Evolutionary conservation across 2,797 vertebrate genomes (phyloP), one percentile per base, ranked within the genome.

Genomic region (Chelon auratus): DNA sequence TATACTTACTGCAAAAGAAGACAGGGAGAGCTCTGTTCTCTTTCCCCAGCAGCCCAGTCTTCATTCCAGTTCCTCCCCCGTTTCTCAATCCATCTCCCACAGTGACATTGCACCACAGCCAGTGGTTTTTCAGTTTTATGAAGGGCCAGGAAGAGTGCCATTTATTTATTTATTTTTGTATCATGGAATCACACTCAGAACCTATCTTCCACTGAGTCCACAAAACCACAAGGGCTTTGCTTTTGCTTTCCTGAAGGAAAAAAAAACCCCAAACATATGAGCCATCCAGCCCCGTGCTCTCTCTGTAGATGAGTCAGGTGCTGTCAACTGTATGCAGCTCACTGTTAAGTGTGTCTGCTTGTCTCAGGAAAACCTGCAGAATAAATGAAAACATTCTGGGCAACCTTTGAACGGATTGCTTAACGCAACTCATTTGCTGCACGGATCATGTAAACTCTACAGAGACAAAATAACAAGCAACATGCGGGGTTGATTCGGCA

Each of bases 1-100:
- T 14, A 1, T 64, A 37, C 24, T 22, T 15, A 20, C 57, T 80
- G 51, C 55, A 70, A 48, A 10, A 75, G 20, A 45, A 68, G 2
- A 18, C 14, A 4, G n/a, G 42, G 10, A 9, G 59, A 42, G n/a
- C 42, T 17, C 17, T 56, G 47, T 45, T 33, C 37, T 70, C 42
- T 42, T 82, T 71, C 72, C 47, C 47, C 15, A 58, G 15, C 43
- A 58, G 15, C 43, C 43, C 45, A 59, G 3, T 75, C 62, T 56
- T 68, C 59, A 60, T 73, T 78, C 72, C 56, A 39, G 30, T 77
- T 51, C 72, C 48, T 62, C 43, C 65, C 43, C 54, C 9, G 36
- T 82, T 84, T 83, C 81, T 58, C 84, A 81, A n/a, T 71, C 56
- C 56, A 43, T 77, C 67, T 81, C 58, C 72, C 68, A 65, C 78